Evolutionary conservation across 2,888 invertebrate species (phyloP).

Genomic region (Drosophila greeni): DNA sequence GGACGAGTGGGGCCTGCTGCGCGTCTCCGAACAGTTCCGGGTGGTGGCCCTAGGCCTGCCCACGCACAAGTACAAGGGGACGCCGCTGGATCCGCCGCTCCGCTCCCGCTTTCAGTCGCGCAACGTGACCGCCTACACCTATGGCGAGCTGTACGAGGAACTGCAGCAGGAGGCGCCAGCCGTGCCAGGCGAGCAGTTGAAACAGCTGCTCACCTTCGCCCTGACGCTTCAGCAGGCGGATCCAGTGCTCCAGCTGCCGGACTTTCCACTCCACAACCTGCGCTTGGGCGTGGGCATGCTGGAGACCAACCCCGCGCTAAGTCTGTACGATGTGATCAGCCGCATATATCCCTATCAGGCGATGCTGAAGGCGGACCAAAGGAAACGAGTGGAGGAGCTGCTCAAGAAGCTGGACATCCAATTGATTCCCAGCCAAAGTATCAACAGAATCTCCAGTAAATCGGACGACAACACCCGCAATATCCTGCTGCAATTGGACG

Average conservation of each 20-base stretch:
- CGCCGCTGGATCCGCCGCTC: constrained; percentile 96
- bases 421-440: constrained; percentile 31
- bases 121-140: constrained; percentile 82
- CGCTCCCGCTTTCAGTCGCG: constrained; percentile 96
- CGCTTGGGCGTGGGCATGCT: constrained; percentile 81
- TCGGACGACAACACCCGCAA: constrained; percentile 11
- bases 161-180: constrained; percentile 80
- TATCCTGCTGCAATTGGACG: constrained; percentile 69
- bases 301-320: constrained; percentile 84
- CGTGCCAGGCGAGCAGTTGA: constrained; percentile 78
- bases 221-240: constrained; percentile 89
- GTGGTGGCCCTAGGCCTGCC: constrained; percentile 96
- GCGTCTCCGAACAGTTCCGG: constrained; percentile 95
- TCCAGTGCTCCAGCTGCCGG: constrained; percentile 85
- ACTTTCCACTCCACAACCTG: constrained; percentile 93
- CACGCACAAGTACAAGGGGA: constrained; percentile 92
- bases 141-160: constrained; percentile 81
- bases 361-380: constrained; percentile 88
- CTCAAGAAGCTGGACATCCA: constrained; percentile 83
- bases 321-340: constrained; percentile 85
- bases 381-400: constrained; percentile 85
- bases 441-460: constrained; percentile 16
- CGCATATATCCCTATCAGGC: constrained; percentile 91
- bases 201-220: constrained; percentile 84
- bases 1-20: constrained; percentile 90